Percentiles rank a stretch among this genome's conserved stretches.
Evolutionary conservation across 2,113 vertebrate genomes (phyloP).

Genomic region (Ictalurus punctatus): DNA sequence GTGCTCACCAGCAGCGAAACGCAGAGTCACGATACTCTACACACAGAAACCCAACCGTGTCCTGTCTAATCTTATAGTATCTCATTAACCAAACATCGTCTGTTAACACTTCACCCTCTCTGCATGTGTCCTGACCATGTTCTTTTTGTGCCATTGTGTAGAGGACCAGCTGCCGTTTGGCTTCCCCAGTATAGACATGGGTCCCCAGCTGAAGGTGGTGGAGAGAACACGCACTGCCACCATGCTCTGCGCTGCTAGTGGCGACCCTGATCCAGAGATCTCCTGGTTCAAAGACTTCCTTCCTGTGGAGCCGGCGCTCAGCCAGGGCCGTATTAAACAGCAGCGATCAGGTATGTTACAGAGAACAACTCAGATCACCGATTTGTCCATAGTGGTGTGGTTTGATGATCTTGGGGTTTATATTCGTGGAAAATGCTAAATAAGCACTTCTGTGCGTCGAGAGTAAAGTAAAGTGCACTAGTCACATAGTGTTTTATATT

Average conservation of each 20-base stretch:
- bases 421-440: not conserved
- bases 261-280: conserved; percentile 95
- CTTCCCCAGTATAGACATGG: conserved; percentile 98
- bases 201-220: conserved; percentile 98
- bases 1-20: no score
- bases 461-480: not conserved
- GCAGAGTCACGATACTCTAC: no score
- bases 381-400: not conserved
- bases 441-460: not conserved
- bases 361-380: not conserved
- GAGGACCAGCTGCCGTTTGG: conserved; percentile 92
- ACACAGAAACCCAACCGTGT: no score
- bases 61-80: no score
- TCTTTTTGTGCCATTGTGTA: conserved; percentile 55
- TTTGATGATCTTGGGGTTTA: not conserved
- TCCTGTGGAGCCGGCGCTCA: conserved; percentile 86
- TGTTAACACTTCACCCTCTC: not conserved
- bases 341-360: conserved; percentile 85
- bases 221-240: conserved; percentile 92
- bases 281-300: conserved; percentile 99
- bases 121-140: not conserved
- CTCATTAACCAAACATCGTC: not conserved
- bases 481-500: not conserved
- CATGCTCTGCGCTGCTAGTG: conserved; percentile 95
- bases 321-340: conserved; percentile 93